A percentile compares a stretch with the other conserved stretches of the same genome.
Evolutionary conservation across 2,113 vertebrate species (phyloP).

Genomic region (Tachysurus vachellii): DNA sequence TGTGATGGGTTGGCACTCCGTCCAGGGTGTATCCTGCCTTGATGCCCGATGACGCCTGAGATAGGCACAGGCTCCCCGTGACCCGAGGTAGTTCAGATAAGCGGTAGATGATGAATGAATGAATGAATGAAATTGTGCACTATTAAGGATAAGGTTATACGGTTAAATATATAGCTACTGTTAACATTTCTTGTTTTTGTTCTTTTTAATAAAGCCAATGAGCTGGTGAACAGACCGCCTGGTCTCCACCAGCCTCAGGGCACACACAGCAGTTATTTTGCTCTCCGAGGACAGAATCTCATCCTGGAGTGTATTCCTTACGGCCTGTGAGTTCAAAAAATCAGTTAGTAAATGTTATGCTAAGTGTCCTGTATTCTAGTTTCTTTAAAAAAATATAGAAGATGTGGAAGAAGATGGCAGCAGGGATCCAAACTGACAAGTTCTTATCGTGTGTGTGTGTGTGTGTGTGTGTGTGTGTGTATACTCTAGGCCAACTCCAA

Average conservation of each 20-base stretch:
- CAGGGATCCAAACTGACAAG: neutral
- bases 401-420: neutral
- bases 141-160: no score
- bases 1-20: no score
- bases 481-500: conserved; percentile 79
- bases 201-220: conserved; percentile 64
- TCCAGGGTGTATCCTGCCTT: no score
- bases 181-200: neutral
- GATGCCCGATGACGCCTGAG: no score
- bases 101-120: no score
- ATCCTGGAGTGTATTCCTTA: conserved; percentile 81
- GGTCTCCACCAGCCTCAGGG: conserved; percentile 67
- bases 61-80: no score
- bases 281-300: conserved; percentile 66
- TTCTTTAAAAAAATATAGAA: neutral
- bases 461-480: conserved; percentile 13
- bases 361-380: neutral
- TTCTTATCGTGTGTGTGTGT: neutral
- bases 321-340: conserved; percentile 76
- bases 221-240: conserved; percentile 68
- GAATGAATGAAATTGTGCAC: no score
- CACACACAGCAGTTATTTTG: conserved; percentile 59
- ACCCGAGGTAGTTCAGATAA: no score
- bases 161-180: no score
- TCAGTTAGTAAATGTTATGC: neutral